Evolutionary conservation across 2,113 vertebrate genomes (phyloP).

Genomic region (Dendropsophus ebraccatus): DNA sequence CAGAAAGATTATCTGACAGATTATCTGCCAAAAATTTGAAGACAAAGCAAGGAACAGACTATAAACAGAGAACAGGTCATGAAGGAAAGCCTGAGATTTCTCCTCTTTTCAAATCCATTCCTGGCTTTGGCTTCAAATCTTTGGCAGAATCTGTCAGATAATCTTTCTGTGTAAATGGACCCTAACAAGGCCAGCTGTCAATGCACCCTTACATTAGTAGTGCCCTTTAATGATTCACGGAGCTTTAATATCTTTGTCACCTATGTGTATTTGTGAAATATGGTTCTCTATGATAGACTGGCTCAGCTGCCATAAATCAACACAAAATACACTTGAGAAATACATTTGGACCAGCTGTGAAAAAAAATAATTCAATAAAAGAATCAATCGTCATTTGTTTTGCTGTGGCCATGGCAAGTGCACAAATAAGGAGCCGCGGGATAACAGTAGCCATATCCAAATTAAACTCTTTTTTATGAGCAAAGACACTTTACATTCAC

Average conservation of each 20-base stretch:
- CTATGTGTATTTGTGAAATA: no score
- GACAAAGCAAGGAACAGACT: no score
- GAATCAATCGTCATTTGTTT: constrained; percentile 37
- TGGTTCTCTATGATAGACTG: neutral
- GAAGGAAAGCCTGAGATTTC: no score
- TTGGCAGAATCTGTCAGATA: no score
- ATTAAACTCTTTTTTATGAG: neutral
- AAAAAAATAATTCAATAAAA: constrained; percentile 26
- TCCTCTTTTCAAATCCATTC: no score
- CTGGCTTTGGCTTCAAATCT: no score
- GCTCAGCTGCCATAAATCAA: neutral
- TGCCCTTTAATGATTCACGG: neutral
- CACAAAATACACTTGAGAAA: constrained; percentile 13
- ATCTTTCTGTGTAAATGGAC: no score
- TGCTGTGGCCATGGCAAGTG: neutral
- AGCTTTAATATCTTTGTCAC: neutral
- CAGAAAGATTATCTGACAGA: no score
- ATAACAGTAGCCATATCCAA: neutral
- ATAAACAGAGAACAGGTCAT: no score
- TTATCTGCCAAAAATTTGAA: no score
- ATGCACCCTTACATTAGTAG: neutral
- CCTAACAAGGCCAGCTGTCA: neutral
- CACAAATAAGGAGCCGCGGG: neutral
- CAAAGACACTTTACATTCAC: constrained; percentile 1
- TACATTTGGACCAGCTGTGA: neutral